Evolutionary conservation across 1,140 invertebrate genomes (phyloP).

Genomic region (Bombus superbus): DNA sequence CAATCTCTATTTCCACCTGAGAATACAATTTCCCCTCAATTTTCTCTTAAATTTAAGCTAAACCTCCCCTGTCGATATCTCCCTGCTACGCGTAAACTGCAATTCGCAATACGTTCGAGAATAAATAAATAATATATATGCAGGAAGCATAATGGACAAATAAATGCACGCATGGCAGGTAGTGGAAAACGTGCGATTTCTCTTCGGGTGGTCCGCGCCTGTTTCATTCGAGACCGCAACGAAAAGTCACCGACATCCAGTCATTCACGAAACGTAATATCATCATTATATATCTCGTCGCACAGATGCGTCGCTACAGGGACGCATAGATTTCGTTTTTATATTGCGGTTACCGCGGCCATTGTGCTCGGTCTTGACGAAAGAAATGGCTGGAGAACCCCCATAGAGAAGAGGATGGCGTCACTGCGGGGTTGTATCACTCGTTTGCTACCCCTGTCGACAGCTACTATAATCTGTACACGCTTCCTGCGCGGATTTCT

Average conservation of each 20-base stretch:
- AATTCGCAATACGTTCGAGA: conserved; percentile 26
- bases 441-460: conserved; percentile 57
- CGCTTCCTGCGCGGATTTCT: conserved; percentile 14
- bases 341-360: conserved; percentile 55
- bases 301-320: conserved; percentile 53
- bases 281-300: conserved; percentile 55
- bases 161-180: conserved; percentile 59
- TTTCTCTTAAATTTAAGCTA: background rate
- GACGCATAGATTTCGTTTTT: conserved; percentile 41
- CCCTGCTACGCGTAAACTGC: background rate
- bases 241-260: conserved; percentile 6
- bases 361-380: conserved; percentile 39
- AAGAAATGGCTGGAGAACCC: conserved; percentile 37
- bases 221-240: conserved; percentile 43
- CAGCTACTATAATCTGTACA: conserved; percentile 61
- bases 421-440: conserved; percentile 29
- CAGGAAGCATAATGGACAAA: background rate
- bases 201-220: conserved; percentile 48
- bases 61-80: background rate
- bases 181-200: conserved; percentile 31
- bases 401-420: conserved; percentile 38
- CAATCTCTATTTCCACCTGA: too few species aligned
- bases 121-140: background rate
- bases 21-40: background rate
- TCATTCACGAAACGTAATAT: conserved; percentile 51